Percentiles rank a stretch among this genome's conserved stretches.
phyloP scores from a whole-genome alignment of 2,113 vertebrate species.

The Oophaga pumilio region DNA sequence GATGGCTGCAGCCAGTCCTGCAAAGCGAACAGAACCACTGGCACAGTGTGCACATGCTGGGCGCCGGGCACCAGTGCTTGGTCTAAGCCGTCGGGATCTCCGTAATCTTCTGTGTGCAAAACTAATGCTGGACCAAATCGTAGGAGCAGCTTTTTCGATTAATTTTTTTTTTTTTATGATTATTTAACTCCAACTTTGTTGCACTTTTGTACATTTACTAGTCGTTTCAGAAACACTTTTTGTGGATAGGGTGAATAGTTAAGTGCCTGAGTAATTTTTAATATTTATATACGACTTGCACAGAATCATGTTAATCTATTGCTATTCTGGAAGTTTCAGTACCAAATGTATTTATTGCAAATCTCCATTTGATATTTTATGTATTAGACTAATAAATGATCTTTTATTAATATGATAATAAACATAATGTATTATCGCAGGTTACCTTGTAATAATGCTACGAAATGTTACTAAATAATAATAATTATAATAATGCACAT shows the following conservation, averaged over 20 bases:
- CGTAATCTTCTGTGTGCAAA: background rate
- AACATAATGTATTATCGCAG: background rate
- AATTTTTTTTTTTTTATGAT: background rate
- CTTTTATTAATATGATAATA: slow-evolving; percentile 48
- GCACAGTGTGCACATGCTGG: slow-evolving; percentile 67
- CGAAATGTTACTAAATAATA: slow-evolving; percentile 7
- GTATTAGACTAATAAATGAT: slow-evolving; percentile 23
- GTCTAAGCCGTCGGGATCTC: background rate
- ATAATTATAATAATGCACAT: background rate
- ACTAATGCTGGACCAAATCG: slow-evolving; percentile 37
- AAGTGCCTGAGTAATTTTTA: slow-evolving; percentile 63
- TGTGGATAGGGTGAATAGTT: slow-evolving; percentile 55
- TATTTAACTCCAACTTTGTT: slow-evolving; percentile 24
- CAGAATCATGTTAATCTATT: slow-evolving; percentile 36
- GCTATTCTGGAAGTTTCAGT: slow-evolving; percentile 24
- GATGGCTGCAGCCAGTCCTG: slow-evolving; percentile 67
- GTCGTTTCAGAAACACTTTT: slow-evolving; percentile 44
- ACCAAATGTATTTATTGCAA: slow-evolving; percentile 51
- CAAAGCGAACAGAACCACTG: slow-evolving; percentile 64
- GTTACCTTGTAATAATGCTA: background rate
- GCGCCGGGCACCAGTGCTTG: slow-evolving; percentile 59
- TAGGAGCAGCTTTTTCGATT: slow-evolving; percentile 7
- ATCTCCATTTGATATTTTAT: slow-evolving; percentile 44
- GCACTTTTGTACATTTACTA: slow-evolving; percentile 56
- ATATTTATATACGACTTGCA: slow-evolving; percentile 69